Conservation (phyloP, 92 coral and sea anemone species). For the Palythoa grandis region DNA sequence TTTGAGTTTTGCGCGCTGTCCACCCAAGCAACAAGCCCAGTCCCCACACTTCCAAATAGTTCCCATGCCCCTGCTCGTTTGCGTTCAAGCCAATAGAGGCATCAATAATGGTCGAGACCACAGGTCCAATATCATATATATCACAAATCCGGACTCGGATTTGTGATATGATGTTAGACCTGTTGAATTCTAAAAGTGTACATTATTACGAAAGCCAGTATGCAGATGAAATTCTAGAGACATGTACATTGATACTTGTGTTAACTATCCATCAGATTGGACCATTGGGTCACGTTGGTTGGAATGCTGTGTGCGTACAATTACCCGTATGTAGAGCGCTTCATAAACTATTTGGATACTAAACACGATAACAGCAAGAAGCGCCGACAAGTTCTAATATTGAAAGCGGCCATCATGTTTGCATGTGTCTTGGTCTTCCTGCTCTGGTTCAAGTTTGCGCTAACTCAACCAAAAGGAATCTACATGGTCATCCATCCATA, state of each 20-base stretch:
- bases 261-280: constrained; percentile 63
- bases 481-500: constrained; percentile 88
- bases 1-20: no score
- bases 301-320: constrained; percentile 98
- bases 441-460: constrained; percentile 84
- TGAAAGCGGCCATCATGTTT: constrained; percentile 71
- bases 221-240: no score
- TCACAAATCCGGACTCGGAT: no score
- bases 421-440: constrained; percentile 61
- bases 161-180: no score
- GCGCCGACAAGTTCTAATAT: constrained; percentile 43
- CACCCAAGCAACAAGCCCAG: no score
- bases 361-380: constrained; percentile 74
- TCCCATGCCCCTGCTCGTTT: no score
- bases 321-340: constrained; percentile 91
- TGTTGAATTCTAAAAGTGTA: no score
- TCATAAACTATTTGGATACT: constrained; percentile 78
- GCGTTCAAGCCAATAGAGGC: no score
- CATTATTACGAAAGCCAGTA: no score
- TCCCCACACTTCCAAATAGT: no score
- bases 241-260: not conserved
- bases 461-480: constrained; percentile 66
- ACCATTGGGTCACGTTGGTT: constrained; percentile 92
- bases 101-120: no score
- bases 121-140: no score